Evolutionary conservation across 2,888 invertebrate genomes (phyloP), one percentile per base, ranked within the genome.

Genomic region (Idaea aversata): DNA sequence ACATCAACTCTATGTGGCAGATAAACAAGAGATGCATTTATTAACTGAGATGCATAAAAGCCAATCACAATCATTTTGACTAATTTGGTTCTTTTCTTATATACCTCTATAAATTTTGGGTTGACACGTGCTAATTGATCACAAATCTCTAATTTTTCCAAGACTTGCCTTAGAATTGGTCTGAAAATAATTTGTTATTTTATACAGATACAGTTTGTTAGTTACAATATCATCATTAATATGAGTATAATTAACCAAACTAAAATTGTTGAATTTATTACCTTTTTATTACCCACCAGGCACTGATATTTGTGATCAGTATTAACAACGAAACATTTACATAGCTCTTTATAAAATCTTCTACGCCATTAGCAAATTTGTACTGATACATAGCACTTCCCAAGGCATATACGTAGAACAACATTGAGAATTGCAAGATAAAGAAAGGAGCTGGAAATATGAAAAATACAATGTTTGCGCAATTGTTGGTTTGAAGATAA

Each of bases 201-300:
- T 38, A 10, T 38, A 10, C 6, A 38, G n/a, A n/a, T n/a, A n/a
- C 25, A 25, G 25, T 25, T 25, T 25, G 25, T 25, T 25, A 25
- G 25, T 25, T 25, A 25, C 25, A 25, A 25, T 25, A 25, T n/a
- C 25, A 25, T 25, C 3, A 25, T 25, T 25, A 1, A 36, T 5
- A 3, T 36, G 36, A 10, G 36, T 36, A 36, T 7, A 36, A 36
- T 36, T 7, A 47, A 47, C 10, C 3, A 10, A 47, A 47, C 5
- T 47, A 10, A 47, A 47, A 7, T 10, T 47, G 5, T 15, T 15
- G 16, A 6, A 25, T 25, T 1, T 25, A 70, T 71, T 67, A 88
- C 91, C 87, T 83, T 67, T 86, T 78, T 61, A 57, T 81, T 3
- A 87, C 63, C 71, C 82, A 88, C 91, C 91, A 91, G 72, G 83